Percentiles rank a stretch among this genome's conserved stretches.
phyloP scores from a whole-genome alignment of 1,140 invertebrate species.

The Holcopasites calliopsidis region DNA sequence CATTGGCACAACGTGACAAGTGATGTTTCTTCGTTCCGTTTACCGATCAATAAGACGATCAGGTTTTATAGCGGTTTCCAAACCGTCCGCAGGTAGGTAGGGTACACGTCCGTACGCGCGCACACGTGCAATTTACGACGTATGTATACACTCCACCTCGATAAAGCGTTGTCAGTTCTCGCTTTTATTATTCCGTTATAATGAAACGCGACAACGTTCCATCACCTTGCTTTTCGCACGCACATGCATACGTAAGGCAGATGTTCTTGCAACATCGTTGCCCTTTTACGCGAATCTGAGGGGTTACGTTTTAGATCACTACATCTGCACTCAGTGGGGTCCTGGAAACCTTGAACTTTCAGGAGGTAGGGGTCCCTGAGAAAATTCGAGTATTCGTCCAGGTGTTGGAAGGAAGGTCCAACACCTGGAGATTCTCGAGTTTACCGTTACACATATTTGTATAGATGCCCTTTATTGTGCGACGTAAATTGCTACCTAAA shows the following conservation, averaged over 20 bases:
- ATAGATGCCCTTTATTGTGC: conserved; percentile 21
- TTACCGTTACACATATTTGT: conserved; percentile 46
- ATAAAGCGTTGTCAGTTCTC: background rate
- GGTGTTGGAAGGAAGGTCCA: conserved; percentile 34
- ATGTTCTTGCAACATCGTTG: conserved; percentile 30
- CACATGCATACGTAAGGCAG: no score
- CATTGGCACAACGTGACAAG: background rate
- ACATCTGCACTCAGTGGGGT: conserved; percentile 48
- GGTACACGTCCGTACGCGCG: background rate
- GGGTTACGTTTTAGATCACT: conserved; percentile 25
- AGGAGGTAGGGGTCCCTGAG: conserved; percentile 32
- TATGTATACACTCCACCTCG: background rate
- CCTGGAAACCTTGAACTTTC: conserved; percentile 31
- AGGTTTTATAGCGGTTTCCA: background rate
- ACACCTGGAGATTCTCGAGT: conserved; percentile 44
- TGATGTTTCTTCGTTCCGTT: background rate
- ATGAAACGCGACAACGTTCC: background rate
- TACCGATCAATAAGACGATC: conserved; percentile 1
- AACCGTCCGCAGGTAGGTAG: no score
- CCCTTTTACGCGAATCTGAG: conserved; percentile 9
- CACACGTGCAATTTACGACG: background rate
- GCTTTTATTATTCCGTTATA: background rate
- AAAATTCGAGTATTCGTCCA: conserved; percentile 57
- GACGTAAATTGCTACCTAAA: conserved; percentile 23
- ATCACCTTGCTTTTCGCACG: no score